These are phyloP conservation scores for Andrena camellia DNA, from an alignment of 2,888 invertebrate genomes.

Conservation along the genomic window DNA sequence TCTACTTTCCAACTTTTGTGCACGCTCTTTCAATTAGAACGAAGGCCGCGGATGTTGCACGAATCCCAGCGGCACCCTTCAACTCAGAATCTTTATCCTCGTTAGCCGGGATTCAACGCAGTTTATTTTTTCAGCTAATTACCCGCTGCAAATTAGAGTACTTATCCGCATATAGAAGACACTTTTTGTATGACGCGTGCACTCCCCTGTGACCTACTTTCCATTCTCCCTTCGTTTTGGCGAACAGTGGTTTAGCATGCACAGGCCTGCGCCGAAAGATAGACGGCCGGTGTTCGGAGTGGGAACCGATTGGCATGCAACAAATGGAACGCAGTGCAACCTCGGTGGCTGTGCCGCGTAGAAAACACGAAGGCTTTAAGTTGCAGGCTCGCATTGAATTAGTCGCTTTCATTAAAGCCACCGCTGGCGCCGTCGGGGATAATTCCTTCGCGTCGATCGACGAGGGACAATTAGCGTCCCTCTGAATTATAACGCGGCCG, in stretches of 20 bases:
- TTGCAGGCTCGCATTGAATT: constrained; percentile 58
- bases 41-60: background rate
- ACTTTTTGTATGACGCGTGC: too few relatives aligned
- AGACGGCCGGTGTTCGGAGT: too few relatives aligned
- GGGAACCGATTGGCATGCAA: too few relatives aligned
- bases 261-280: too few relatives aligned
- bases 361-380: background rate
- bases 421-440: constrained; percentile 21
- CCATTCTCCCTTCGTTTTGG: too few relatives aligned
- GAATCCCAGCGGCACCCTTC: background rate
- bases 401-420: constrained; percentile 72
- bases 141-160: background rate
- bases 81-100: background rate
- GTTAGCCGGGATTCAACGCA: background rate
- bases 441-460: constrained; percentile 48
- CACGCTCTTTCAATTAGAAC: background rate
- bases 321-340: too few relatives aligned
- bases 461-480: constrained; percentile 31
- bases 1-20: background rate
- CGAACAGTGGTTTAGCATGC: too few relatives aligned
- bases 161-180: too few relatives aligned
- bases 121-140: background rate
- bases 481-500: constrained; percentile 14
- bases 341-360: background rate
- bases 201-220: too few relatives aligned